Conservation (phyloP, 2,797 vertebrate species). For the Fundulus diaphanus region DNA sequence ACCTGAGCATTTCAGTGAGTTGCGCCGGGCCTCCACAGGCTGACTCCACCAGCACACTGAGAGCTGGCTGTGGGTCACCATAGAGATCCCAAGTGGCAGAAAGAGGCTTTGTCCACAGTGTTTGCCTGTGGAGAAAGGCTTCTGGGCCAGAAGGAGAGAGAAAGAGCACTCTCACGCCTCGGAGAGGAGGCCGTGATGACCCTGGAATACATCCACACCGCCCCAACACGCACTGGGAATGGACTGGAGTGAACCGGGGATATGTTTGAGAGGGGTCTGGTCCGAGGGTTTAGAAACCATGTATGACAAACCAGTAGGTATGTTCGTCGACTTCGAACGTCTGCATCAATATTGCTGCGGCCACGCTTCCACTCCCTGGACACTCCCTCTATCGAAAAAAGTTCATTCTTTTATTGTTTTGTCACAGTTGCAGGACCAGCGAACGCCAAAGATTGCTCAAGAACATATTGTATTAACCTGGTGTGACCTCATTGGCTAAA, state of each 20-base stretch:
- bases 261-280: neutral
- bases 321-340: neutral
- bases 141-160: conserved; percentile 49
- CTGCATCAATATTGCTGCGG: neutral
- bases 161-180: conserved; percentile 65
- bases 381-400: neutral
- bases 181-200: conserved; percentile 55
- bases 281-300: conserved; percentile 29
- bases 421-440: neutral
- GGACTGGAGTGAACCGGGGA: neutral
- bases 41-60: conserved; percentile 32
- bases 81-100: conserved; percentile 65
- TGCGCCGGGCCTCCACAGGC: conserved; percentile 27
- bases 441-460: neutral
- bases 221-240: conserved; percentile 27
- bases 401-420: neutral
- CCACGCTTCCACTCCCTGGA: neutral
- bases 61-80: conserved; percentile 51
- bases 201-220: conserved; percentile 56
- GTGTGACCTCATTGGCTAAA: neutral
- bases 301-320: conserved; percentile 30
- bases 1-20: conserved; percentile 47
- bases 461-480: neutral
- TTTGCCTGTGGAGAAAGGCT: conserved; percentile 61
- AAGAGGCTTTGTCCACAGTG: conserved; percentile 68